phyloP scores from a whole-genome alignment of 2,113 vertebrate genomes.

The Isichthys henryi region DNA sequence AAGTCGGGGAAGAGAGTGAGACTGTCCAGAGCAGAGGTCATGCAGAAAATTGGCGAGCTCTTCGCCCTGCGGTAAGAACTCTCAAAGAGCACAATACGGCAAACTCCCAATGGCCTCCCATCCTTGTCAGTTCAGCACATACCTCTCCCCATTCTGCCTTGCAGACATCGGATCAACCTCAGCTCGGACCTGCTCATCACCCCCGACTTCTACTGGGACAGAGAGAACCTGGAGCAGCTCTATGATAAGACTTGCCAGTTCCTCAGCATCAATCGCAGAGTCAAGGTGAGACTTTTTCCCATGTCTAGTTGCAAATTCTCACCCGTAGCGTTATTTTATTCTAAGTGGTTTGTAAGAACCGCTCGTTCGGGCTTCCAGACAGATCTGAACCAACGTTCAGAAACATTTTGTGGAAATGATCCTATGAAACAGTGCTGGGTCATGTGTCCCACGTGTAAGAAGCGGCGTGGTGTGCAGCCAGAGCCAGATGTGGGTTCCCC shows the following conservation, averaged over 20 bases:
- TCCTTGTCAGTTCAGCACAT: background rate
- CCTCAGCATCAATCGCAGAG: slow-evolving; percentile 88
- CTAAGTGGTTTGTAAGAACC: background rate
- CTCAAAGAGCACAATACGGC: slow-evolving; percentile 2
- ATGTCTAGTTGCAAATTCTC: background rate
- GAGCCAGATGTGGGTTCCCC: background rate
- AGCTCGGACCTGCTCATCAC: slow-evolving; percentile 93
- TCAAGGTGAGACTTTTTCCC: slow-evolving; percentile 66
- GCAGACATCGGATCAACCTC: slow-evolving; percentile 90
- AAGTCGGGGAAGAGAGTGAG: slow-evolving; percentile 83
- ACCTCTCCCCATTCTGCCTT: slow-evolving; percentile 32
- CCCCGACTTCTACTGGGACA: slow-evolving; percentile 97
- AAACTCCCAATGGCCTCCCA: background rate
- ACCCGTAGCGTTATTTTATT: no score
- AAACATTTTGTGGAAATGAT: background rate
- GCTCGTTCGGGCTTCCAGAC: background rate
- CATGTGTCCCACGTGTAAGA: background rate
- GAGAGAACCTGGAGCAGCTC: slow-evolving; percentile 89
- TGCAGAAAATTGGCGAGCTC: slow-evolving; percentile 96
- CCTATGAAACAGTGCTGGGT: background rate
- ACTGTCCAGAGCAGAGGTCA: slow-evolving; percentile 88
- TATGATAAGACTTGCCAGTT: slow-evolving; percentile 95
- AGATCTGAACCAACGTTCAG: background rate
- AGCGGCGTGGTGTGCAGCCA: background rate
- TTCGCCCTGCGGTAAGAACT: slow-evolving; percentile 78